phyloP scores from a whole-genome alignment of 2,113 vertebrate species.

The Laticauda colubrina region DNA sequence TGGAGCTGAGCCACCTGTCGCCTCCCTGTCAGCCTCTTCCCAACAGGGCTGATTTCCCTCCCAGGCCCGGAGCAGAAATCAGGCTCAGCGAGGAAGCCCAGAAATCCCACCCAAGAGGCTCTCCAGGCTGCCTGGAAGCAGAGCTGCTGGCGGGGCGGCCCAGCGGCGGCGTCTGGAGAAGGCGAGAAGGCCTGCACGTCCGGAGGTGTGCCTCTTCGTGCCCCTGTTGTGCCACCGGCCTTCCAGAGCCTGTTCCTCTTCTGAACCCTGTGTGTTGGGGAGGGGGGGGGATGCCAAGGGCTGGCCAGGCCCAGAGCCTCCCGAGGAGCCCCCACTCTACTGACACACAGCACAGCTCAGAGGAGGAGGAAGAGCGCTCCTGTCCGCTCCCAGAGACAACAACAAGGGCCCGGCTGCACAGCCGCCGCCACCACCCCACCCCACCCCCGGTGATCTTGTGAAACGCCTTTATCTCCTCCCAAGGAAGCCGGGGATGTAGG shows the following conservation, averaged over 20 bases:
- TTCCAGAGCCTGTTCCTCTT: not conserved
- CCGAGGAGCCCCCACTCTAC: not conserved
- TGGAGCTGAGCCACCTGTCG: not conserved
- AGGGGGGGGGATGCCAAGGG: not conserved
- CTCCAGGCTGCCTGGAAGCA: not conserved
- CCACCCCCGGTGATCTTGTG: not conserved
- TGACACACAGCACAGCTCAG: not conserved
- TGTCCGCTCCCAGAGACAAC: not conserved
- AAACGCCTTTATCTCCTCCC: not conserved
- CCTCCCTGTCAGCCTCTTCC: not conserved
- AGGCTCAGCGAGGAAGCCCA: not conserved
- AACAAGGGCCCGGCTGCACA: not conserved
- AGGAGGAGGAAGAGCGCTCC: not conserved
- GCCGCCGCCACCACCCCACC: no score
- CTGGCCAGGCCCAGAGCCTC: not conserved
- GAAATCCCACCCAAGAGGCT: not conserved
- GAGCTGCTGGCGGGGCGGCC: not conserved
- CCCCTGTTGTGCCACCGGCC: not conserved
- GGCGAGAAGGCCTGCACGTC: not conserved
- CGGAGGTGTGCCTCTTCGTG: no score
- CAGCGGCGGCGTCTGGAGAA: not conserved
- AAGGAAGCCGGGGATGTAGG: not conserved
- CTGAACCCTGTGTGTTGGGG: not conserved
- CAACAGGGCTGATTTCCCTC: not conserved
- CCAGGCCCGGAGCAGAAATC: not conserved